Evolutionary conservation across 2,888 invertebrate genomes (phyloP).

Genomic region (Fragum whitleyi): DNA sequence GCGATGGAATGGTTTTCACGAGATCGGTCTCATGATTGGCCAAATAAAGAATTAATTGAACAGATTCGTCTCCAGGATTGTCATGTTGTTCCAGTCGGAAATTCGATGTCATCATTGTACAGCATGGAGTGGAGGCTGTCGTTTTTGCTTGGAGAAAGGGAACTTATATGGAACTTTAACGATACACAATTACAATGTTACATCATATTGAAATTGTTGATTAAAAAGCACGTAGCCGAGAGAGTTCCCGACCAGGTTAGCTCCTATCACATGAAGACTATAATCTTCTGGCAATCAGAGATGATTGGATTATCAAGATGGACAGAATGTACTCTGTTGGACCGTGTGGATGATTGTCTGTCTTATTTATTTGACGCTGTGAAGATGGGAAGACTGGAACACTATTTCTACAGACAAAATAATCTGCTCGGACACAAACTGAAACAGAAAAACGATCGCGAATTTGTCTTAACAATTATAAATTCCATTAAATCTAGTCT

Average conservation of each 20-base stretch:
- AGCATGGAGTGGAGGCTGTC: conserved; percentile 37
- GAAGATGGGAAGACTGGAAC: neutral
- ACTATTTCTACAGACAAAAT: conserved; percentile 29
- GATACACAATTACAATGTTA: conserved; percentile 39
- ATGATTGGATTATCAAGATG: conserved; percentile 19
- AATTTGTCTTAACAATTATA: conserved; percentile 12
- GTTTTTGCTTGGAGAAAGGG: conserved; percentile 32
- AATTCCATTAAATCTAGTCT: neutral
- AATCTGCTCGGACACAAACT: conserved; percentile 39
- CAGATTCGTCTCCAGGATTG: conserved; percentile 25
- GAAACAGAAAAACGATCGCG: neutral
- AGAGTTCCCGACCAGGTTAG: conserved; percentile 29
- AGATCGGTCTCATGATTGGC: conserved; percentile 33
- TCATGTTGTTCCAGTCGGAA: conserved; percentile 34
- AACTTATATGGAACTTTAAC: conserved; percentile 44
- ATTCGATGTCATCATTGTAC: conserved; percentile 5
- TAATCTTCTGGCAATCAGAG: conserved; percentile 38
- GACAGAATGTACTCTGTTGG: conserved; percentile 13
- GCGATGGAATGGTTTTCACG: conserved; percentile 37
- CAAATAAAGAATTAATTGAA: neutral
- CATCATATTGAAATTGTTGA: conserved; percentile 21
- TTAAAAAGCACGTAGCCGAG: conserved; percentile 15
- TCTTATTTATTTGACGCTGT: conserved; percentile 2
- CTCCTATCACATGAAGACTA: conserved; percentile 36
- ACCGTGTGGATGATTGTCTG: conserved; percentile 6